phyloP scores from a whole-genome alignment of 1,140 invertebrate genomes.

The Periplaneta americana region DNA sequence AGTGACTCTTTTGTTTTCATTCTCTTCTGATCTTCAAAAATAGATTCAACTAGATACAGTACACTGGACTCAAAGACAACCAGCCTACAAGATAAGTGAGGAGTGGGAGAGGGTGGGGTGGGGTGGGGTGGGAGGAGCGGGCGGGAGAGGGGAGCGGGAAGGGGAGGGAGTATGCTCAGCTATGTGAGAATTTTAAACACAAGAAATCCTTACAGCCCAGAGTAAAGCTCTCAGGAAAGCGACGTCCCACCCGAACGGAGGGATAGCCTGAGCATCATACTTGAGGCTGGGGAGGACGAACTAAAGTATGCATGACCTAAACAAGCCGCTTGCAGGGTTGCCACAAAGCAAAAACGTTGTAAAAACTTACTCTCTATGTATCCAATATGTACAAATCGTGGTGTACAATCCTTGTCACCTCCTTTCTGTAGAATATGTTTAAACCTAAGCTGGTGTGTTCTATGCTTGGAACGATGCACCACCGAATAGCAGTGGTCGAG shows the following conservation, averaged over 20 bases:
- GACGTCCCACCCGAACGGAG: not conserved
- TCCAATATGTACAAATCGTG: constrained; percentile 16
- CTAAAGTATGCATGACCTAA: constrained; percentile 15
- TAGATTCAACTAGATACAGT: constrained; percentile 20
- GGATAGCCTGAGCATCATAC: constrained; percentile 1
- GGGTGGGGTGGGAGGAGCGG: not conserved
- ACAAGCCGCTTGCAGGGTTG: constrained; percentile 20
- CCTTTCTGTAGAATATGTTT: constrained; percentile 3
- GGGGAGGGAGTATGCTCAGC: constrained; percentile 4
- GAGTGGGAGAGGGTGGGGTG: constrained; percentile 14
- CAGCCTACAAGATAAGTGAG: constrained; percentile 18
- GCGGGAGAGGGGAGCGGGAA: too few relatives aligned
- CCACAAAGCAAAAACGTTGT: constrained; percentile 14
- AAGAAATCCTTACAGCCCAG: constrained; percentile 2
- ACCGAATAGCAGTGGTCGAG: not conserved
- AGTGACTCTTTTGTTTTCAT: constrained; percentile 23
- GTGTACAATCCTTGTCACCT: constrained; percentile 9
- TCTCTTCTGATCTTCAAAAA: constrained; percentile 22
- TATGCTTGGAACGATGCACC: constrained; percentile 8
- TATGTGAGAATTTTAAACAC: constrained; percentile 3
- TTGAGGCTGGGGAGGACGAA: constrained; percentile 11
- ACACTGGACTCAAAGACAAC: constrained; percentile 17
- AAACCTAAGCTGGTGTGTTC: constrained; percentile 13
- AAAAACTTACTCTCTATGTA: constrained; percentile 14
- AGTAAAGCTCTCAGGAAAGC: not conserved